Conservation (phyloP, 2,888 invertebrate genomes). For the Scrobipalpa costella region DNA sequence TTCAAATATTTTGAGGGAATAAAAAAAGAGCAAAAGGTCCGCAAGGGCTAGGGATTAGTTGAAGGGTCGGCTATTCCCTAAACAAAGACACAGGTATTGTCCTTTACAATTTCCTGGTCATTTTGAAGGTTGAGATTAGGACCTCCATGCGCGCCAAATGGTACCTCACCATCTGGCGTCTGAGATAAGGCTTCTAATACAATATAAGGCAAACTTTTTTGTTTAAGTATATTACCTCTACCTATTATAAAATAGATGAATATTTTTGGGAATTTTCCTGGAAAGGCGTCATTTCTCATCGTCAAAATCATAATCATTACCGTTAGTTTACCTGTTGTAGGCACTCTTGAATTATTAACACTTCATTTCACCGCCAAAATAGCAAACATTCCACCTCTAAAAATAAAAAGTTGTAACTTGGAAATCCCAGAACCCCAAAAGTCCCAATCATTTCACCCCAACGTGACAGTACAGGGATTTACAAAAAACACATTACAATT, state of each 20-base stretch:
- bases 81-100: slow-evolving; percentile 29
- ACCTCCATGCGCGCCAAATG: slow-evolving; percentile 21
- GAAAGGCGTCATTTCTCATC: no score
- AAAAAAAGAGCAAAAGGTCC: slow-evolving; percentile 17
- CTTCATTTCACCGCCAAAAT: slow-evolving; percentile 8
- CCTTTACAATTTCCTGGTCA: slow-evolving; percentile 30
- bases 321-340: no score
- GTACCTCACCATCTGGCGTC: neutral
- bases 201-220: neutral
- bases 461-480: slow-evolving; percentile 14
- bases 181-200: neutral
- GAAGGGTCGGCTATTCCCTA: slow-evolving; percentile 26
- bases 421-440: slow-evolving; percentile 9
- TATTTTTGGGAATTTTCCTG: no score
- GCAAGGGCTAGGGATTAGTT: slow-evolving; percentile 28
- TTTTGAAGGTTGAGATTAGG: slow-evolving; percentile 21
- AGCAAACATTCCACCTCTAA: neutral
- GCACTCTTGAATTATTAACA: slow-evolving; percentile 1
- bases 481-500: neutral
- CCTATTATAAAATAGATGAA: no score
- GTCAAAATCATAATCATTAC: no score
- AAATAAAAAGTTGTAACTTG: neutral
- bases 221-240: no score
- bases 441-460: slow-evolving; percentile 11
- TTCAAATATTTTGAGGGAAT: slow-evolving; percentile 23